Evolutionary conservation across 2,888 invertebrate genomes (phyloP), one percentile per base, ranked within the genome.

Genomic region (Noctua comes): DNA sequence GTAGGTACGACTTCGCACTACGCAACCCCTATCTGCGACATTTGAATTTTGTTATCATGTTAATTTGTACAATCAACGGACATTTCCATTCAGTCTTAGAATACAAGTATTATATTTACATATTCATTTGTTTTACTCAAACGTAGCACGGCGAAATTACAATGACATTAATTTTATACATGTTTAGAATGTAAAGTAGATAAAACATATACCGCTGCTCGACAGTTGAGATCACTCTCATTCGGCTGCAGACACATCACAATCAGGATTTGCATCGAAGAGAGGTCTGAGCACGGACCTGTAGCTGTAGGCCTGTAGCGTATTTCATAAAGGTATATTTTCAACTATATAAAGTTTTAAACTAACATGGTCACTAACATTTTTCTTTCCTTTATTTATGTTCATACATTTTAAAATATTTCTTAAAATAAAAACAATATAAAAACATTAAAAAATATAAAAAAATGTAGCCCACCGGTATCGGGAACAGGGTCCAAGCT

Each of bases 51-150:
- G n/a, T 36, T 57, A 21, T 8, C 31, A 43, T 31, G 31, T 54
- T 16, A 21, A 5, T 71, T 27, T 27, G 5, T 62, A 62, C 27
- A 40, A 65, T 43, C 7, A 48, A 18, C 18, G 18, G 13, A n/a
- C 24, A 31, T 57, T 73, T 46, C 68, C 36, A 36, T 68, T 36
- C 36, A 46, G 18, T 54, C 24, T 43, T 31, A 72, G 40, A 73
- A 54, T 4, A 27, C 13, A 59, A 73, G 24, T 31, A 65, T 40
- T 36, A 21, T 24, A 40, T 24, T 40, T 40, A 24, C 24, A 40
- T 36, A 24, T 64, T 36, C 1, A 36, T 36, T 40, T 24, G 31
- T 64, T 11, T 64, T 10, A n/a, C n/a, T 57, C 11, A n/a, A 57
- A 59, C 59, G 16, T 27, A 16, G 27, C 27, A 59, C 27, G 27